phyloP scores from a whole-genome alignment of 2,888 invertebrate genomes.

The Agrotis segetum region DNA sequence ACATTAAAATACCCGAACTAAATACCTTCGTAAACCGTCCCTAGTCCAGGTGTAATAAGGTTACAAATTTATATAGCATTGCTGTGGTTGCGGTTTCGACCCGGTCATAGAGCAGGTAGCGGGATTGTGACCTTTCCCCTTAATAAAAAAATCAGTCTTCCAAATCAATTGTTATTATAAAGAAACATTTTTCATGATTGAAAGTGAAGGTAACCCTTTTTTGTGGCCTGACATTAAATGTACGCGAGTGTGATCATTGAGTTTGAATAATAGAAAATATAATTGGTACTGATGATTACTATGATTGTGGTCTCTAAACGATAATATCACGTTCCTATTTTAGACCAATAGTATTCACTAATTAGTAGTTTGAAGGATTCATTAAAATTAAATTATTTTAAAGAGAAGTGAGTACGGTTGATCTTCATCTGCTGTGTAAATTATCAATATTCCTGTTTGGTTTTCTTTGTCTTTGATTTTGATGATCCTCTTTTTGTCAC shows the following conservation, averaged over 20 bases:
- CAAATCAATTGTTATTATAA: slow-evolving; percentile 47
- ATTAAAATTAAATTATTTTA: no score
- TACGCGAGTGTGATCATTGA: not conserved
- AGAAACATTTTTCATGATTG: slow-evolving; percentile 25
- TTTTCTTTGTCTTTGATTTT: not conserved
- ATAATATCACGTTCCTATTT: not conserved
- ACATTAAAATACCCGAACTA: slow-evolving; percentile 60
- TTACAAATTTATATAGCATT: slow-evolving; percentile 63
- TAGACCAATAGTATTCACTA: no score
- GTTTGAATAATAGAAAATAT: no score
- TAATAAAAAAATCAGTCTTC: slow-evolving; percentile 45
- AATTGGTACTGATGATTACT: no score
- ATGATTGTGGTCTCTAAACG: no score
- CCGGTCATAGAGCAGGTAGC: slow-evolving; percentile 57
- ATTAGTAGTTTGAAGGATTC: no score
- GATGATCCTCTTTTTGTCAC: slow-evolving; percentile 46
- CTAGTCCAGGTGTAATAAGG: slow-evolving; percentile 56
- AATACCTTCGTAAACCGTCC: slow-evolving; percentile 58
- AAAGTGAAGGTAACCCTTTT: not conserved
- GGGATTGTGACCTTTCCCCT: slow-evolving; percentile 41
- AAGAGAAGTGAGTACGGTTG: no score
- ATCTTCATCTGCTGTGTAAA: no score
- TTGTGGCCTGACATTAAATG: not conserved
- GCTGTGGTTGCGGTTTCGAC: slow-evolving; percentile 62
- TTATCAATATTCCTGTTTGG: no score